Evolutionary conservation across 2,888 invertebrate genomes (phyloP).

Genomic region (Neoascia interrupta): DNA sequence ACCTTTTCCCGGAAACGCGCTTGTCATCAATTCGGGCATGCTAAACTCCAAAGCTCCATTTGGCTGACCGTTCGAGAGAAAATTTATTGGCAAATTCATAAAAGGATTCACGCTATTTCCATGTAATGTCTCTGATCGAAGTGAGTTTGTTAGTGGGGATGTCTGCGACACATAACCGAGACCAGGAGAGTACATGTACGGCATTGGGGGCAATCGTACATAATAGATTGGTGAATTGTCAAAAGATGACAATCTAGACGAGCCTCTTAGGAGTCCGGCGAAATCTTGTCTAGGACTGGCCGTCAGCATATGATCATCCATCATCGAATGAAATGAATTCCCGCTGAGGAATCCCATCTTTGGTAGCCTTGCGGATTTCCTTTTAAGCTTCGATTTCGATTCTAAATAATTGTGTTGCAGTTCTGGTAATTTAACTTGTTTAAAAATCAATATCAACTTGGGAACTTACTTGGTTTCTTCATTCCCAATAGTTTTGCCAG

Average conservation of each 20-base stretch:
- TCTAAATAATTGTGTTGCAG: no score
- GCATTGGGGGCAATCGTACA: conserved; percentile 90
- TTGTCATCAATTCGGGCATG: conserved; percentile 54
- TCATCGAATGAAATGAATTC: conserved; percentile 25
- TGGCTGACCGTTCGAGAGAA: conserved; percentile 86
- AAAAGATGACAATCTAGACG: conserved; percentile 73
- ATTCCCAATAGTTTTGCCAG: conserved; percentile 53
- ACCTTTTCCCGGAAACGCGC: conserved; percentile 50
- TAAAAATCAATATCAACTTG: no score
- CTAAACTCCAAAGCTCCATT: conserved; percentile 53
- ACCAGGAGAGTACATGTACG: conserved; percentile 92
- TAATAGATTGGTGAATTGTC: conserved; percentile 92
- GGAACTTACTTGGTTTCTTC: conserved; percentile 42
- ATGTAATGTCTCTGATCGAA: conserved; percentile 81
- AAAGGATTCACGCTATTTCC: conserved; percentile 83
- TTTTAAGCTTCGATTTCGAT: conserved; percentile 32
- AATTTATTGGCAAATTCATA: conserved; percentile 88
- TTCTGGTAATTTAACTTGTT: no score
- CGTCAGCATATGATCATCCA: conserved; percentile 19
- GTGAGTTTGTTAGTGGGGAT: conserved; percentile 76
- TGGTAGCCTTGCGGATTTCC: conserved; percentile 34
- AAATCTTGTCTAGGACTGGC: conserved; percentile 39
- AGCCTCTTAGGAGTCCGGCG: conserved; percentile 9
- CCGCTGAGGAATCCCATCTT: conserved; percentile 48
- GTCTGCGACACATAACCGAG: conserved; percentile 84